Evolutionary conservation across 1,140 invertebrate species (phyloP), one percentile per base, ranked within the genome.

Genomic region (Drosophila athabasca): DNA sequence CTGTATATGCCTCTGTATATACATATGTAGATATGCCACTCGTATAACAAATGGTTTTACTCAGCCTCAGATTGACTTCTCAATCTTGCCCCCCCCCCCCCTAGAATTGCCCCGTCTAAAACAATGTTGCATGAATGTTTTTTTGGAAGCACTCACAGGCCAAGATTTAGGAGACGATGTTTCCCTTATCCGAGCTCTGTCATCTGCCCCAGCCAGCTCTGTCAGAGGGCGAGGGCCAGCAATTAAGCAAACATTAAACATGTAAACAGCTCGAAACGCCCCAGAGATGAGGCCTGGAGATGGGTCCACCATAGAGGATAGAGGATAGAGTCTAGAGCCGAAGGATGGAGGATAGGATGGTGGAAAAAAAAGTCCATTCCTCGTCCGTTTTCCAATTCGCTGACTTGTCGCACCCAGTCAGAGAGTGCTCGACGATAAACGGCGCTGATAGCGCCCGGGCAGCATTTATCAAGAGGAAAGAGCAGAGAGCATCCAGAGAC

Each of bases 351-450:
- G 41, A 24, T 8, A n/a, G 48, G 19, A 24, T 24, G 24, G 24
- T 24, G 24, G 11, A n/a, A 46, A 45, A 29, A 51, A 62, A 55
- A 51, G 55, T 61, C 65, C 81, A 80, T 77, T 78, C 53, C 64
- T 59, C 6, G 64, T 50, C 19, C 31, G 57, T 41, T 76, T 87
- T 87, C 83, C 83, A 73, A 88, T 57, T 83, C 83, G 84, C 68
- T 87, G 83, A 79, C 83, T 87, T 87, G 83, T 87, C 83, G 83
- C 84, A 88, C 67, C 71, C 79, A 88, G 84, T 87, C 72, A 78
- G 55, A 67, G 67, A 49, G 76, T 52, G 35, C 68, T 72, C 71
- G 35, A 76, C 83, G 83, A 90, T 90, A 90, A 90, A 87, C 87
- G 72, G 59, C 79, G 61, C 87, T 87, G 87, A 90, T 90, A 90